Base-by-base conservation (phyloP, 2,888 invertebrate genomes). In the Drosophila sordidula region DNA sequence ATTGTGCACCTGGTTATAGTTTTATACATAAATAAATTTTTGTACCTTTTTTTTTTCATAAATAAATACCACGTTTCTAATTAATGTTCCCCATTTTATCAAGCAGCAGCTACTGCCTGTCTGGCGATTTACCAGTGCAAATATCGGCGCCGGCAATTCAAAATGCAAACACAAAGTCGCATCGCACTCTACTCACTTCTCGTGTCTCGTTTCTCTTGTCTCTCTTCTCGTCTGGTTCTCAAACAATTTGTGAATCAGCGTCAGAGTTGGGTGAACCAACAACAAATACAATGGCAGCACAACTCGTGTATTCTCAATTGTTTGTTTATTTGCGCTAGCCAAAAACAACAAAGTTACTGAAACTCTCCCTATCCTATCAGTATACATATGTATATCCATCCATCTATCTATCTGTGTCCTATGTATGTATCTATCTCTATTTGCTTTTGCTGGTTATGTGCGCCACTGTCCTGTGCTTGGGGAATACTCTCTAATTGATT, bases 281-380 rank as follows among this genome's bases (percentile, higher is more conserved):
- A 72, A 62, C 80, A 78, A 73, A 66, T 65, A 69, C 64, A 70
- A 62, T 46, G 50, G 52, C 12, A 34, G 59, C 39, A 58, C 59
- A 61, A 34, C 67, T 74, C 57, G 63, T 70, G 67, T 80, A 86
- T 80, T 80, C 80, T 69, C 84, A 76, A 80, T 87, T 82, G 89
- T 82, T 83, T 83, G 87, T 80, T 80, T 83, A 77, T 86, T 82
- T 88, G 89, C 77, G 87, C 77, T 66, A 80, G 81, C 74, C 87
- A 78, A 89, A 77, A 87, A 80, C 82, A 82, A 82, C 87, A 88
- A 42, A 45, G 79, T 41, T 54, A 74, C 69, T 58, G 75, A 52
- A 74, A 67, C 73, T 54, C 51, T 16, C 25, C 34, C 59, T 63
- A 47, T 29, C 45, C 22, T 32, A 36, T 56, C 25, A 3, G 12